phyloP scores from a whole-genome alignment of 2,797 vertebrate species.

The Mormyrus proboscirostris region DNA sequence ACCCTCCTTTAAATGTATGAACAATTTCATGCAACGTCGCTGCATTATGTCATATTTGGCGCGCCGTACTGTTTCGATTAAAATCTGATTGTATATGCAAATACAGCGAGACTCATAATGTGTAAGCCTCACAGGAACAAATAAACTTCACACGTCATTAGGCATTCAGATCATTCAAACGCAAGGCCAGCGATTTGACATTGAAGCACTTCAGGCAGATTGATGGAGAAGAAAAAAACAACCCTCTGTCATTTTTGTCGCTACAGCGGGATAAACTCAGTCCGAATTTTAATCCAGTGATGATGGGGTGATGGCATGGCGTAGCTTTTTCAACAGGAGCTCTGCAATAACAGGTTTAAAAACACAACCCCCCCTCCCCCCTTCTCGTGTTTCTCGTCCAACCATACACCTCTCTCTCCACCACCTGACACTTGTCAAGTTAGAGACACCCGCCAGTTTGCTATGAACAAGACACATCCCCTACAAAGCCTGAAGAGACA shows the following conservation, averaged over 20 bases:
- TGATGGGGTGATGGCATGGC: slow-evolving; percentile 25
- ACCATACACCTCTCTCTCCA: not conserved
- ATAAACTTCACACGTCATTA: slow-evolving; percentile 30
- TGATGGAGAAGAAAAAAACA: not conserved
- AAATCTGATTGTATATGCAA: slow-evolving; percentile 20
- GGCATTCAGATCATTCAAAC: slow-evolving; percentile 30
- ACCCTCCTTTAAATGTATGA: not conserved
- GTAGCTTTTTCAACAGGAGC: slow-evolving; percentile 34
- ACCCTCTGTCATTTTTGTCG: not conserved
- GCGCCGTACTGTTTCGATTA: slow-evolving; percentile 1
- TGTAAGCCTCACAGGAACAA: slow-evolving; percentile 3
- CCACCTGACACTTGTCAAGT: slow-evolving; percentile 33
- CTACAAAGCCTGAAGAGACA: slow-evolving; percentile 58
- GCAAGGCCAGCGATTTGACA: slow-evolving; percentile 30
- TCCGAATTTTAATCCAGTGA: slow-evolving; percentile 24
- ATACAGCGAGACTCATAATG: not conserved
- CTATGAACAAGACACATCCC: slow-evolving; percentile 56
- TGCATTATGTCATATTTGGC: not conserved
- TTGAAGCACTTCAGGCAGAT: slow-evolving; percentile 10
- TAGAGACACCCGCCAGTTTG: slow-evolving; percentile 41
- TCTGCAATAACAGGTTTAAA: slow-evolving; percentile 28
- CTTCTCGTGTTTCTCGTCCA: no score
- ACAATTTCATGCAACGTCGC: not conserved
- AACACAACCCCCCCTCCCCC: slow-evolving; percentile 31
- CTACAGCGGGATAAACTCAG: slow-evolving; percentile 31